Percentiles rank a stretch among this genome's conserved stretches.
Conservation (phyloP, 1,140 invertebrate species). For the Drosophila obscura region DNA sequence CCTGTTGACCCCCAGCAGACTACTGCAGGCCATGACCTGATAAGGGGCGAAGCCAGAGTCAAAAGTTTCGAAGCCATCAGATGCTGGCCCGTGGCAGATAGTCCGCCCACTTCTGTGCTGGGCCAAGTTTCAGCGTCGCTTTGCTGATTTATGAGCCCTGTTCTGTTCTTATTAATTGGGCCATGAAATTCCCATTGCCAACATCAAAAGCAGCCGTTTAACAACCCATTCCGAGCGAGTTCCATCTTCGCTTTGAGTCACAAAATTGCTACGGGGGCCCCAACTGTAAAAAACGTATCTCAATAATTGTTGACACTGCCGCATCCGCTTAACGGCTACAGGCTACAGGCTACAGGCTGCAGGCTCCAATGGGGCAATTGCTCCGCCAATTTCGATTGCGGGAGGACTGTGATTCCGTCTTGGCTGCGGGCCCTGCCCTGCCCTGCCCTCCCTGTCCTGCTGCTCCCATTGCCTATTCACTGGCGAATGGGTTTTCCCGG, state of each 20-base stretch:
- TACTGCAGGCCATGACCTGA: slow-evolving; percentile 15
- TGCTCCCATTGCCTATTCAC: slow-evolving; percentile 17
- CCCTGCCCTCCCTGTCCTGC: slow-evolving; percentile 5
- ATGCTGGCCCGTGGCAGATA: slow-evolving; percentile 39
- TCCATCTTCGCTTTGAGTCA: neutral
- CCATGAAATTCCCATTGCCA: slow-evolving; percentile 28
- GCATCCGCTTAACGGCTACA: slow-evolving; percentile 41
- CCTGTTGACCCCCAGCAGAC: slow-evolving; percentile 9
- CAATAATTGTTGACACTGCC: slow-evolving; percentile 72
- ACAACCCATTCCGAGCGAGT: slow-evolving; percentile 28
- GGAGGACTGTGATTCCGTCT: slow-evolving; percentile 17
- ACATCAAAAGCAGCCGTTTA: slow-evolving; percentile 18
- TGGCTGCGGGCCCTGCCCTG: neutral
- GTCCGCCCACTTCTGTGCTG: slow-evolving; percentile 1
- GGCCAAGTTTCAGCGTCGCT: slow-evolving; percentile 25
- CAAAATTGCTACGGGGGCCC: slow-evolving; percentile 26
- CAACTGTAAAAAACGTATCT: slow-evolving; percentile 65
- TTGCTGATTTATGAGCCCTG: slow-evolving; percentile 62
- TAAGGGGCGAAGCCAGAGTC: slow-evolving; percentile 31
- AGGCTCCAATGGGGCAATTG: slow-evolving; percentile 44
- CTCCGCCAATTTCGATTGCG: slow-evolving; percentile 34
- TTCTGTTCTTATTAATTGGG: slow-evolving; percentile 61
- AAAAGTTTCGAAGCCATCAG: slow-evolving; percentile 34
- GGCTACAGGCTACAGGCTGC: slow-evolving; percentile 20
- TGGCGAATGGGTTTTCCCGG: slow-evolving; percentile 26